phyloP scores from a whole-genome alignment of 2,888 invertebrate species.

The Noctua janthina region DNA sequence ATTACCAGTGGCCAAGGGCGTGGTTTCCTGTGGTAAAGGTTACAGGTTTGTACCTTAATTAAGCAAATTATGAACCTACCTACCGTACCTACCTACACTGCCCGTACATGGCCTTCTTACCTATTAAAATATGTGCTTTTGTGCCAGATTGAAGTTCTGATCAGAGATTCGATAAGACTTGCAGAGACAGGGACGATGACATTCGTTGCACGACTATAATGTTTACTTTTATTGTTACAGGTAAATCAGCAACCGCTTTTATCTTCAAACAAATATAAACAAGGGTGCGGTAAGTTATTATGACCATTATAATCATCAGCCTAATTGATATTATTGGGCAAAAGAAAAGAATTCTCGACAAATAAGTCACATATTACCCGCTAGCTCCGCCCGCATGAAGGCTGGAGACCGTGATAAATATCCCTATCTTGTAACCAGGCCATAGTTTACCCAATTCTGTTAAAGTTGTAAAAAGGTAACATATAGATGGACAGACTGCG shows the following conservation, averaged over 20 bases:
- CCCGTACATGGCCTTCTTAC: neutral
- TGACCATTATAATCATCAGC: no score
- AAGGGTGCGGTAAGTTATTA: neutral
- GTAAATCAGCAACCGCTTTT: conserved; percentile 21
- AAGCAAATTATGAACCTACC: neutral
- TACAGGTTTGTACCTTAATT: neutral
- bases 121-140: neutral
- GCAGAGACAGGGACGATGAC: neutral
- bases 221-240: conserved; percentile 53
- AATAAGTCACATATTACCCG: no score
- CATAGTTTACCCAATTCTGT: no score
- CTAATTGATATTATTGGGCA: no score
- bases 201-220: conserved; percentile 9
- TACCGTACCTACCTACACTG: neutral
- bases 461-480: no score
- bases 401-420: no score
- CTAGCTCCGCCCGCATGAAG: no score
- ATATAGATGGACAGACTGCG: no score
- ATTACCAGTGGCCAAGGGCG: neutral
- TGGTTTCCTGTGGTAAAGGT: neutral
- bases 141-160: neutral
- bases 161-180: conserved; percentile 11
- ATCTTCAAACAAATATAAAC: neutral
- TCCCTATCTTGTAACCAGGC: no score
- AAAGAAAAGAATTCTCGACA: no score